Evolutionary conservation across 2,113 vertebrate genomes (phyloP).

Genomic region (Sinocyclocheilus maitianheensis): DNA sequence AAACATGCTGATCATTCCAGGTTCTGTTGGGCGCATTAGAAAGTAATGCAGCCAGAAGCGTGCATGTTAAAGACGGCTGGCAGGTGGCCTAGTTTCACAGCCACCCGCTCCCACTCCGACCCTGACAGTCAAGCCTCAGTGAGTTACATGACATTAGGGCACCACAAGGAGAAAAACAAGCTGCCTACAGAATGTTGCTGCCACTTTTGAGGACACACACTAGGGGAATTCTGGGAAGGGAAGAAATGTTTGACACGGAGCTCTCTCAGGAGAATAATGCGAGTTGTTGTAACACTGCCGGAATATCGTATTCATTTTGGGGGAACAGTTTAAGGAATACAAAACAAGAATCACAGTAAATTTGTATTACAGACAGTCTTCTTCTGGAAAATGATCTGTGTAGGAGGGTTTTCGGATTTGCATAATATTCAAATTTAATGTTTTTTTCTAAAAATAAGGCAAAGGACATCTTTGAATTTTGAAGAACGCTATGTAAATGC

Average conservation of each 20-base stretch:
- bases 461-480: background rate
- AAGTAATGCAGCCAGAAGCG: background rate
- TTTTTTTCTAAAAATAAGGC: conserved; percentile 4
- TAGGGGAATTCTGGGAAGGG: conserved; percentile 25
- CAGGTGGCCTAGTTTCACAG: conserved; percentile 40
- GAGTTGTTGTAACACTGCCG: background rate
- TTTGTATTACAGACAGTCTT: background rate
- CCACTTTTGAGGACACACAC: conserved; percentile 17
- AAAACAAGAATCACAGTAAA: background rate
- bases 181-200: conserved; percentile 30
- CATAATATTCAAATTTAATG: background rate
- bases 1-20: background rate
- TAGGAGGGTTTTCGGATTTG: background rate
- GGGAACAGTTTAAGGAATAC: background rate
- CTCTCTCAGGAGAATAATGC: background rate
- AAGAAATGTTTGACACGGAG: conserved; percentile 25
- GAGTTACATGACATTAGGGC: conserved; percentile 28
- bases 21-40: conserved; percentile 1
- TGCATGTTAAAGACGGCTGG: conserved; percentile 37
- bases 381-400: background rate
- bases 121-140: conserved; percentile 21
- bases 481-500: background rate
- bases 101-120: conserved; percentile 16
- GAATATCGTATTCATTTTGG: background rate
- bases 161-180: conserved; percentile 27